Evolutionary conservation across 2,797 vertebrate species (phyloP), one percentile per base, ranked within the genome.

Genomic region (Channa striata): DNA sequence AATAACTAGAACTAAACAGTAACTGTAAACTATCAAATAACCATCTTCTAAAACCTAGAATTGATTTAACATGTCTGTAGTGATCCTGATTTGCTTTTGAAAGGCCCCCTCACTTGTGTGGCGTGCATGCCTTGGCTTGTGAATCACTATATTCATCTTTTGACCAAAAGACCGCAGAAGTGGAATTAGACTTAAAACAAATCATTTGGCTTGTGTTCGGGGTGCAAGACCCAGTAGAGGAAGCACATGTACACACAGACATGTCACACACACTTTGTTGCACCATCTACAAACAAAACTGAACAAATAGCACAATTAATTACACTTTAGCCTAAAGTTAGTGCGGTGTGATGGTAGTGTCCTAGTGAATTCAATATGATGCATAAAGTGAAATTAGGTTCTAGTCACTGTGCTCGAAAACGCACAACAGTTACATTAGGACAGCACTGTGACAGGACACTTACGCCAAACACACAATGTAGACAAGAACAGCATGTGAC

Each of bases 51-150:
- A 8, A 23, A 14, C 11, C 5, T n/a, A n/a, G n/a, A n/a, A n/a
- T n/a, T n/a, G n/a, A n/a, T n/a, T n/a, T n/a, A n/a, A n/a, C n/a
- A n/a, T 14, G 2, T 34, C 25, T 43, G 46, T 17, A 50, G 53
- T 74, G 85, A 89, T 68, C 74, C 81, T 87, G 86, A 93, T 52
- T 77, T 86, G 76, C 72, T 78, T 71, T 77, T 77, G 77, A 91
- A 83, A 85, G 81, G 78, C 61, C 8, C 0, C 34, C 0, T 46
- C 9, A 37, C 63, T n/a, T 46, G 16, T 50, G 48, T 54, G 59
- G 70, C 63, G 72, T 81, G 67, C 77, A 73, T 74, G 79, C 63
- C 80, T 74, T 59, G 57, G 42, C 67, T 74, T 85, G 81, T 83
- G 36, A 83, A 68, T 67, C 16, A 47, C 8, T 59, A 20, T 23